Evolutionary conservation across 1,140 invertebrate genomes (phyloP), one percentile per base, ranked within the genome.

Genomic region (Ridgeia piscesae): DNA sequence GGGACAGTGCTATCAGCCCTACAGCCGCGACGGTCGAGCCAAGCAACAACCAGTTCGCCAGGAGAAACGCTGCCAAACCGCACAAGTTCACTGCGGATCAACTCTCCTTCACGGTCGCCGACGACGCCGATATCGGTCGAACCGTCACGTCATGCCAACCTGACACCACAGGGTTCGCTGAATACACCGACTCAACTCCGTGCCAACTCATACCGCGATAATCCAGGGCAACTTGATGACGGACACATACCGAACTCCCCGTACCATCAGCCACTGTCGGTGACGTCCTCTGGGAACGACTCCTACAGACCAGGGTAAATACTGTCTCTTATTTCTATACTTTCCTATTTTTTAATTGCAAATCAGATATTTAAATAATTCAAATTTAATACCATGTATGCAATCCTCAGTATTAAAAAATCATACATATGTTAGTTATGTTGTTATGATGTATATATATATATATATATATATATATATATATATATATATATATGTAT

Each of bases 1-100:
- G 99, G 99, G 89, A 96, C 95, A 93, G 95, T 96, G 89, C 96
- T 96, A 89, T 95, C 95, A 92, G 96, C 96, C n/a, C 91, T 91
- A 48, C 94, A 92, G 93, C 93, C 90, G 90, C 93, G 33, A 21
- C 92, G 89, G 14, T n/a, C 27, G 35, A n/a, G 35, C 91, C 94
- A 88, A 35, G 35, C 42, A 91, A 14, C 42, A 91, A 14, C 34
- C 94, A 95, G 88, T 42, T 90, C 89, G 91, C 91, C 33, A 35
- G 48, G 89, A 90, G 35, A 34, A 34, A 34, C n/a, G 94, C 91
- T 94, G 95, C 92, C 94, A 77, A 94, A 34, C 93, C 95, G 89
- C 94, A 94, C 94, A 34, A 94, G 93, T 35, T 92, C 50, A 8
- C 48, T 88, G 42, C 42, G 91, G 34, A n/a, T 33, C 42, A 34